Percentiles rank a stretch among this genome's conserved stretches.
phyloP scores from a whole-genome alignment of 2,888 invertebrate species.

The Drosophila parthenogenetica region DNA sequence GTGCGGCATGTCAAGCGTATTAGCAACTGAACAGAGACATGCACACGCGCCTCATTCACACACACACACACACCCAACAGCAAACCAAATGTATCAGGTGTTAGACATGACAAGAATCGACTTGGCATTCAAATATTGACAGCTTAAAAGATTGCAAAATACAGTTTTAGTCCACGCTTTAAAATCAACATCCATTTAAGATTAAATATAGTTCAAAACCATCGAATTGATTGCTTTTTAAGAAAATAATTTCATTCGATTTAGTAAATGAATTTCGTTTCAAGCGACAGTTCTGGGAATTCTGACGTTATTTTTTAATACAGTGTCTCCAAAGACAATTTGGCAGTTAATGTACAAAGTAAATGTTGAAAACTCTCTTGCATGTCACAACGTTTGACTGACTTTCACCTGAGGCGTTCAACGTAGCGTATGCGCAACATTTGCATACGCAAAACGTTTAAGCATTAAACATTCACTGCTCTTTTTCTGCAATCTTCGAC shows the following conservation, averaged over 20 bases:
- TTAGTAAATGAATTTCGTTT: not conserved
- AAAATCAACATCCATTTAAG: not conserved
- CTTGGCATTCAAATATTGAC: constrained; percentile 9
- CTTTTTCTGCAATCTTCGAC: constrained; percentile 34
- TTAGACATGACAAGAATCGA: constrained; percentile 4
- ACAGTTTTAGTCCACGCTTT: not conserved
- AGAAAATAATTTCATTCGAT: not conserved
- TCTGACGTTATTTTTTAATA: constrained; percentile 1
- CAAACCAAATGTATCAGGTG: constrained; percentile 15
- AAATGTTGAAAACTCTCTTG: constrained; percentile 32
- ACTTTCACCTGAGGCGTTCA: constrained; percentile 52
- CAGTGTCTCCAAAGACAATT: constrained; percentile 27
- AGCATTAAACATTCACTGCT: constrained; percentile 39
- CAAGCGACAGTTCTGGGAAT: constrained; percentile 3
- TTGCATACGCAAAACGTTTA: constrained; percentile 62
- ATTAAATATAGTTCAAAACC: not conserved
- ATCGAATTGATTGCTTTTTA: not conserved
- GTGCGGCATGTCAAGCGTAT: constrained; percentile 46
- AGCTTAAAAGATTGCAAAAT: constrained; percentile 7
- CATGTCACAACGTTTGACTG: constrained; percentile 38
- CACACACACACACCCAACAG: not conserved
- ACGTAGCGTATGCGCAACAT: constrained; percentile 62
- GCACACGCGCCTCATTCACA: constrained; percentile 9
- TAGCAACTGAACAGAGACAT: constrained; percentile 38
- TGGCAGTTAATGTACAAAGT: constrained; percentile 40